phyloP scores from a whole-genome alignment of 2,113 vertebrate genomes.

The Antennarius striatus region DNA sequence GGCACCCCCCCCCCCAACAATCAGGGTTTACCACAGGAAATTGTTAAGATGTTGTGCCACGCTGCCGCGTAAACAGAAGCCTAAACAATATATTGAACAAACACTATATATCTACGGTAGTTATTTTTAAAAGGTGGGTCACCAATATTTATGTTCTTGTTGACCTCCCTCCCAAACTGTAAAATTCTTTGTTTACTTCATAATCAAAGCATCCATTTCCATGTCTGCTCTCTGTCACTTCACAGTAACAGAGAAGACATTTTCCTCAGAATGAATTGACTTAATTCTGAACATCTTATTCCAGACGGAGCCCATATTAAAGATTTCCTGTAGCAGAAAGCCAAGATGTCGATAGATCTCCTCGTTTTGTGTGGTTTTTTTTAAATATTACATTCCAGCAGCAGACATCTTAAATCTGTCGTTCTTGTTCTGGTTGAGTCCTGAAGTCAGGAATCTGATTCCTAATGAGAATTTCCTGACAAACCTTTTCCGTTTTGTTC shows the following conservation, averaged over 20 bases:
- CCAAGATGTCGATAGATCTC: conserved; percentile 1
- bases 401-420: conserved; percentile 6
- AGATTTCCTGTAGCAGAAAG: conserved; percentile 18
- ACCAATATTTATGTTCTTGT: no score
- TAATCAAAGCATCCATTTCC: conserved; percentile 19
- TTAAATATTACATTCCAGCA: conserved; percentile 13
- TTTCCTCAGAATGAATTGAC: conserved; percentile 4
- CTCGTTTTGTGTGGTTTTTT: neutral
- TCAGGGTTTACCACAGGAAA: conserved; percentile 17
- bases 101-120: no score
- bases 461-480: conserved; percentile 72
- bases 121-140: no score
- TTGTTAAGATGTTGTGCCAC: neutral
- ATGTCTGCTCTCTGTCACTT: neutral
- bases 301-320: conserved; percentile 14
- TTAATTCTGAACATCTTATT: conserved; percentile 32
- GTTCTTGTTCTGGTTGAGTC: conserved; percentile 13
- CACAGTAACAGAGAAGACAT: neutral
- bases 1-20: neutral
- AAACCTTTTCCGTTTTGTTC: conserved; percentile 66
- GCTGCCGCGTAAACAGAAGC: neutral
- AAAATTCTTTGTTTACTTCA: conserved; percentile 39
- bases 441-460: conserved; percentile 33
- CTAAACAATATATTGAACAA: neutral
- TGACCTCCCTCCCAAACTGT: conserved; percentile 8